A percentile compares a stretch with the other conserved stretches of the same genome.
Conservation (phyloP, 64 coral and sea anemone species). For the Stylophora pistillata region DNA sequence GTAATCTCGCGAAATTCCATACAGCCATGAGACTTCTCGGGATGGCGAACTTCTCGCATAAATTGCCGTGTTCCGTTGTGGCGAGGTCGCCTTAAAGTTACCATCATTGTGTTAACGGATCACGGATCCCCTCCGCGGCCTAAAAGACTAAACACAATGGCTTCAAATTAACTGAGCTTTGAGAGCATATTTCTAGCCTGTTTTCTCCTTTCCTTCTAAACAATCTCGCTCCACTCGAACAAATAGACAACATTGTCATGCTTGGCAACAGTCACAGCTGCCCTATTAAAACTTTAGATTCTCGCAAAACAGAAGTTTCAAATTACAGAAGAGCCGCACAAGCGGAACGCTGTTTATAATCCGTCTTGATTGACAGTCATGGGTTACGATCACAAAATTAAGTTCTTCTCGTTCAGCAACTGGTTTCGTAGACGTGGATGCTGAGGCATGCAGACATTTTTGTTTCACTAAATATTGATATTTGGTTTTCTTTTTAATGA, state of each 20-base stretch:
- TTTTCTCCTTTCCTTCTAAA: background rate
- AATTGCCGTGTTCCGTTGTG: background rate
- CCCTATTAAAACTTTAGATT: background rate
- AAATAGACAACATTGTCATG: background rate
- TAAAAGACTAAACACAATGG: background rate
- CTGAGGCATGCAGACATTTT: background rate
- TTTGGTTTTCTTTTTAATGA: background rate
- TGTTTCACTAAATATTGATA: background rate
- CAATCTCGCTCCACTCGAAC: background rate
- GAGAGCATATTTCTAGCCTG: background rate
- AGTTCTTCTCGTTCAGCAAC: background rate
- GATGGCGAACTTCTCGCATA: background rate
- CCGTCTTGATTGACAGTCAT: slow-evolving; percentile 3
- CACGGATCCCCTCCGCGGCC: background rate
- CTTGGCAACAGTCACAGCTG: slow-evolving; percentile 33
- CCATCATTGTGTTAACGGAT: background rate
- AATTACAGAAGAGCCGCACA: slow-evolving; percentile 1
- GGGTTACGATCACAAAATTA: background rate
- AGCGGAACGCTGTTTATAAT: background rate
- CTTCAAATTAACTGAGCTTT: background rate
- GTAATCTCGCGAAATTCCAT: slow-evolving; percentile 45
- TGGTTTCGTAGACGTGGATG: slow-evolving; percentile 1
- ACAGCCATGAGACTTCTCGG: background rate
- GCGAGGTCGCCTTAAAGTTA: slow-evolving; percentile 9
- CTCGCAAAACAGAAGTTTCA: background rate